Evolutionary conservation across 2,113 vertebrate species (phyloP).

Genomic region (Sphyrna mokarran): DNA sequence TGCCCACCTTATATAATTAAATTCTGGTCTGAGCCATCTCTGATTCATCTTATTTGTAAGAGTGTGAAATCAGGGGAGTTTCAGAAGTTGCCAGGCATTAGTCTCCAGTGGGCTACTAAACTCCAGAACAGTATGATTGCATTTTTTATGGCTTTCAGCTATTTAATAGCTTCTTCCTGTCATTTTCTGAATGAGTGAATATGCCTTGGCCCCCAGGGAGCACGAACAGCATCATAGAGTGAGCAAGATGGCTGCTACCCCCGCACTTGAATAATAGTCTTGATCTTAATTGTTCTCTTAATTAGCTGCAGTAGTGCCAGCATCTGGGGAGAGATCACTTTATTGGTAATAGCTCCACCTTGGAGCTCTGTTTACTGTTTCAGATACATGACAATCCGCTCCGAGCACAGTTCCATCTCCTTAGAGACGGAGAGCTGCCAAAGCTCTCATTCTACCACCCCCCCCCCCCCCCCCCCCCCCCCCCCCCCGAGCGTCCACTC

Average conservation of each 20-base stretch:
- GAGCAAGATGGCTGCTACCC: conserved; percentile 63
- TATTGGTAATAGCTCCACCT: conserved; percentile 75
- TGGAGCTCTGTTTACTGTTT: conserved; percentile 64
- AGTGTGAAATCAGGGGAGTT: conserved; percentile 61
- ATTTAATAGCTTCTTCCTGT: conserved; percentile 74
- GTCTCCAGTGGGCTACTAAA: conserved; percentile 63
- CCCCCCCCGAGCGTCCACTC: conserved; percentile 45
- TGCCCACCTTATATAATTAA: conserved; percentile 63
- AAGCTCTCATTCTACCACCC: conserved; percentile 47
- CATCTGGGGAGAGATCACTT: conserved; percentile 76
- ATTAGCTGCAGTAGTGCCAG: conserved; percentile 86
- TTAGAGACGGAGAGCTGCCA: conserved; percentile 62
- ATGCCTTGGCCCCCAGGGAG: conserved; percentile 65
- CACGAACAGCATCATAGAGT: conserved; percentile 54
- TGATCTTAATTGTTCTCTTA: conserved; percentile 95
- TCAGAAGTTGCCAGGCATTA: conserved; percentile 58
- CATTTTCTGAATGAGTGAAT: conserved; percentile 78
- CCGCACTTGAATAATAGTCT: conserved; percentile 75
- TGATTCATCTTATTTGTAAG: conserved; percentile 71
- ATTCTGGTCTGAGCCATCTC: conserved; percentile 65
- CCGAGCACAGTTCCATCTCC: conserved; percentile 54
- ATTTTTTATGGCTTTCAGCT: conserved; percentile 76
- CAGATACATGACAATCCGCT: conserved; percentile 67
- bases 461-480: not conserved
- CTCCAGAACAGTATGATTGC: conserved; percentile 67